These are phyloP conservation scores for Aurelia sp. DNA, from an alignment of 30 jellyfish, hydroid and myxozoan species.

Conservation along the genomic window DNA sequence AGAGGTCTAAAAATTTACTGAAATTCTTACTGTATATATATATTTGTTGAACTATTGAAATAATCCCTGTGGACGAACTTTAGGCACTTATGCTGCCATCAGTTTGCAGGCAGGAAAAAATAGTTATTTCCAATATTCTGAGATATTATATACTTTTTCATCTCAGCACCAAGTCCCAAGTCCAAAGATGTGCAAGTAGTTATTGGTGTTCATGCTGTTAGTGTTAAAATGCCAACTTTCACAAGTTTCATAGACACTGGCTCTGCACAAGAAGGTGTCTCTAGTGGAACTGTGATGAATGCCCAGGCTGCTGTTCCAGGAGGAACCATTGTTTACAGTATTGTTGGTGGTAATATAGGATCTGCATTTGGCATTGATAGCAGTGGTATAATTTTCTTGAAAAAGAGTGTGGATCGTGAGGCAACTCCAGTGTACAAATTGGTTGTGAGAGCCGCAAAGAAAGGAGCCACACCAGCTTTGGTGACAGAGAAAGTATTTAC, in stretches of 20 bases:
- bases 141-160: too few species aligned
- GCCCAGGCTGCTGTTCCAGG: conserved; percentile 55
- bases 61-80: too few species aligned
- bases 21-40: too few species aligned
- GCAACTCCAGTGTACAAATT: conserved; percentile 48
- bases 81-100: too few species aligned
- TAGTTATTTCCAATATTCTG: too few species aligned
- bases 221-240: conserved; percentile 57
- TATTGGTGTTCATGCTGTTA: conserved; percentile 76
- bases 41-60: too few species aligned
- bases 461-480: conserved; percentile 74
- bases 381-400: conserved; percentile 49
- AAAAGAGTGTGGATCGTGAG: conserved; percentile 71
- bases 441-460: conserved; percentile 74
- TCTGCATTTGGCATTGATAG: conserved; percentile 62
- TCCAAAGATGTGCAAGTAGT: conserved; percentile 35
- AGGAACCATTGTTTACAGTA: conserved; percentile 58
- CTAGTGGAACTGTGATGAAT: conserved; percentile 52
- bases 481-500: conserved; percentile 66
- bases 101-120: too few species aligned
- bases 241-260: neutral
- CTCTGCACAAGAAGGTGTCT: conserved; percentile 39
- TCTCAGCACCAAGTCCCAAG: conserved; percentile 48
- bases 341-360: conserved; percentile 92
- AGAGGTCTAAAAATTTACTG: too few species aligned